Percentiles rank a stretch among this genome's conserved stretches.
Evolutionary conservation across 2,797 vertebrate species (phyloP).

Genomic region (Coccyzus lansbergi): DNA sequence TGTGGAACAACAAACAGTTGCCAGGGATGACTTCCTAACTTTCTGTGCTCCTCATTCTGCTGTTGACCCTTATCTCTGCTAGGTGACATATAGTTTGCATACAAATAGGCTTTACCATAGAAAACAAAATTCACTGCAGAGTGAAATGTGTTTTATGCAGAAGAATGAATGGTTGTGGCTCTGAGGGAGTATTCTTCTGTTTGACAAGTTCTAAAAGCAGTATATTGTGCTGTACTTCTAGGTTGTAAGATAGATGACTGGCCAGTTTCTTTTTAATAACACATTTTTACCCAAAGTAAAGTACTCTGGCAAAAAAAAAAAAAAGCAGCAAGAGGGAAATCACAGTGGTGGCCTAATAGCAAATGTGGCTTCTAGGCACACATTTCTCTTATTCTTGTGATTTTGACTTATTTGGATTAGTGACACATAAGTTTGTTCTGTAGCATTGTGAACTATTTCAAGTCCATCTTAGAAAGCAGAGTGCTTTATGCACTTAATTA

Average conservation of each 20-base stretch:
- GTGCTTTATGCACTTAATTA: not conserved
- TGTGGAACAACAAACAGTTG: not conserved
- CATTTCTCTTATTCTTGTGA: not conserved
- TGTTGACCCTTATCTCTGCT: not conserved
- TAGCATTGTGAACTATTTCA: not conserved
- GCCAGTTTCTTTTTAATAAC: not conserved
- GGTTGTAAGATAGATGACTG: not conserved
- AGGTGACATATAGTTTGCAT: not conserved
- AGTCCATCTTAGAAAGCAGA: not conserved
- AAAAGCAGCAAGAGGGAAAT: not conserved
- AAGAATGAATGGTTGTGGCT: not conserved
- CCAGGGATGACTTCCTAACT: not conserved
- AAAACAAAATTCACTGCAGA: not conserved
- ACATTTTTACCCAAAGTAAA: not conserved
- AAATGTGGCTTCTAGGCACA: not conserved
- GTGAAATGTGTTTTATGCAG: not conserved
- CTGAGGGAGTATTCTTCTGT: not conserved
- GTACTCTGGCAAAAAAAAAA: not conserved
- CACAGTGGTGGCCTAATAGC: not conserved
- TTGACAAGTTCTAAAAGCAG: not conserved
- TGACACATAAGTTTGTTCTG: not conserved
- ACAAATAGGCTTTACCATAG: not conserved
- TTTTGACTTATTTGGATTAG: not conserved
- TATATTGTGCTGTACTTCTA: not conserved
- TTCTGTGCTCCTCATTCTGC: not conserved